Evolutionary conservation across 2,888 invertebrate genomes (phyloP), one percentile per base, ranked within the genome.

Genomic region (Bombylius discolor): DNA sequence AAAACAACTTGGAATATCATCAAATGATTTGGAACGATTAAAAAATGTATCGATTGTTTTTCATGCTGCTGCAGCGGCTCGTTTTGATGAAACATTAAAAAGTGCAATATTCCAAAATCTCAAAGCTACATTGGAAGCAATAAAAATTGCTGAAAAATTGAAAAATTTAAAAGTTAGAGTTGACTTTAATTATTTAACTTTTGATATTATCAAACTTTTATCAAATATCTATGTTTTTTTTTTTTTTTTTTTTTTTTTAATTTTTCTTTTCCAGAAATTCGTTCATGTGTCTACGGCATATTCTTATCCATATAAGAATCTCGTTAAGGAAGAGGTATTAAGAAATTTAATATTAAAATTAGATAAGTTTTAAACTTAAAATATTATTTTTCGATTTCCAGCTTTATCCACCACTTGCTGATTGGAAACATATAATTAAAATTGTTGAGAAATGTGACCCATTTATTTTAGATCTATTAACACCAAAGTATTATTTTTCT

Each of bases 231-330:
- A n/a, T n/a, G n/a, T n/a, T n/a, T n/a, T n/a, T n/a, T n/a, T n/a
- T n/a, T n/a, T n/a, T n/a, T 47, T 47, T 23, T 47, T 47, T 39
- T 9, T 39, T 36, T 36, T 8, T 36, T 36, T 36, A 3, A 36
- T 4, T 36, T 36, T 36, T 8, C 9, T 23, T 23, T 23, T 23
- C 23, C 23, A 83, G 82, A 78, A 77, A 0, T 69, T 86, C 9
- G 74, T 88, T 3, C 88, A 91, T 69, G 82, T 89, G 0, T 89
- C 89, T 0, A 88, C 90, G 0, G 84, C 88, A 0, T 91, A 87
- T 69, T 81, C 85, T 4, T 88, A 91, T 67, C 83, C 84, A 5
- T 84, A 89, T 64, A 76, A 81, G 45, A 75, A 79, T 6, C 76
- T 77, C 0, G 81, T 89, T 0, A 82, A 85, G 45, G 90, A 91